These are phyloP conservation scores for Gulo gulo DNA, from an alignment of 2,113 vertebrate species.

Conservation along the genomic window DNA sequence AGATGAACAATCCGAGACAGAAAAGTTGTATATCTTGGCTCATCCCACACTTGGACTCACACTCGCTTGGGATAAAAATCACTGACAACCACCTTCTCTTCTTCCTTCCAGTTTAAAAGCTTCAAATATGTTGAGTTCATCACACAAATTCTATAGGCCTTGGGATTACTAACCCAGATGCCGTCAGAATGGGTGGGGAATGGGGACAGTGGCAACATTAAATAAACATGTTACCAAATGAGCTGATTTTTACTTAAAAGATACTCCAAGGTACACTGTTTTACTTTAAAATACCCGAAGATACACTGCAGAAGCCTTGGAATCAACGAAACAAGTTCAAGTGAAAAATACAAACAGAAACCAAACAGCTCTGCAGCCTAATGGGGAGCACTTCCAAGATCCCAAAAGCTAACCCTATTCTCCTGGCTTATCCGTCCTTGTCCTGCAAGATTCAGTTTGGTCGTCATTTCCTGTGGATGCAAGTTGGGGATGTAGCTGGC, in stretches of 20 bases:
- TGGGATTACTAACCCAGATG: neutral
- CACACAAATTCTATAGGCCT: neutral
- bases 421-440: neutral
- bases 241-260: constrained; percentile 2
- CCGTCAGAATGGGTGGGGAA: neutral
- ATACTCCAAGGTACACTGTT: neutral
- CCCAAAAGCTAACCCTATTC: neutral
- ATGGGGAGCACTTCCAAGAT: neutral
- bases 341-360: neutral
- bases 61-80: neutral
- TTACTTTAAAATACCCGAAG: neutral
- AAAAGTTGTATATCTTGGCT: neutral
- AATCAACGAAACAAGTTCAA: neutral
- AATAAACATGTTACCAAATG: neutral
- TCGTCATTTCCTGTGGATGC: neutral
- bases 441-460: neutral
- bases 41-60: neutral
- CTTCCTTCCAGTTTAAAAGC: neutral
- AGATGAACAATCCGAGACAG: neutral
- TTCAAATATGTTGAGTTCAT: neutral
- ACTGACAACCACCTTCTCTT: neutral
- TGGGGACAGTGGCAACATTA: neutral
- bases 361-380: neutral
- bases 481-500: neutral
- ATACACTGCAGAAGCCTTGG: neutral